These are phyloP conservation scores for Balearica regulorum DNA, from an alignment of 2,797 vertebrate species.

Conservation along the genomic window DNA sequence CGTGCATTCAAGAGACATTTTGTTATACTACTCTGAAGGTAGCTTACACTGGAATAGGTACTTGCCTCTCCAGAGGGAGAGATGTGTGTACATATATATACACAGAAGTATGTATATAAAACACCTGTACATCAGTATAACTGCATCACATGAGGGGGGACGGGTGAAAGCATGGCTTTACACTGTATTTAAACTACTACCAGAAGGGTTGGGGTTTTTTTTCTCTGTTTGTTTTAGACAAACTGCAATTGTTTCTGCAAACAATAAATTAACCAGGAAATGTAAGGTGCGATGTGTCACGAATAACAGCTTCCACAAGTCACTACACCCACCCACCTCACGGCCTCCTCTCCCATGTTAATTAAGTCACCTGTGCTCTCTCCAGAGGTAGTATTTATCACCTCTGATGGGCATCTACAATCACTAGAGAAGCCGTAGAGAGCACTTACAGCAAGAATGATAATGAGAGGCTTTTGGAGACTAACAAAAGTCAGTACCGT, in stretches of 20 bases:
- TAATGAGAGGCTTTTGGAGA: conserved; percentile 70
- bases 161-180: background rate
- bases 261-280: conserved; percentile 5
- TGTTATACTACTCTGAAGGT: background rate
- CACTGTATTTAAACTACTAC: background rate
- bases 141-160: background rate
- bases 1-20: background rate
- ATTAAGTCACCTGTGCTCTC: conserved; percentile 62
- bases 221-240: background rate
- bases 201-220: background rate
- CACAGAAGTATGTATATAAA: background rate
- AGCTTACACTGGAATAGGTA: background rate
- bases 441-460: conserved; percentile 60
- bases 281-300: background rate
- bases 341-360: background rate
- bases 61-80: background rate
- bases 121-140: background rate
- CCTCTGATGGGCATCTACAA: conserved; percentile 69
- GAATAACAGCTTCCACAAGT: background rate
- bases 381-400: conserved; percentile 64
- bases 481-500: conserved; percentile 37
- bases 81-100: background rate
- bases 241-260: background rate
- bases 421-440: conserved; percentile 49
- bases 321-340: background rate